Conservation (phyloP, 2,113 vertebrate genomes). For the Varanus komodoensis region DNA sequence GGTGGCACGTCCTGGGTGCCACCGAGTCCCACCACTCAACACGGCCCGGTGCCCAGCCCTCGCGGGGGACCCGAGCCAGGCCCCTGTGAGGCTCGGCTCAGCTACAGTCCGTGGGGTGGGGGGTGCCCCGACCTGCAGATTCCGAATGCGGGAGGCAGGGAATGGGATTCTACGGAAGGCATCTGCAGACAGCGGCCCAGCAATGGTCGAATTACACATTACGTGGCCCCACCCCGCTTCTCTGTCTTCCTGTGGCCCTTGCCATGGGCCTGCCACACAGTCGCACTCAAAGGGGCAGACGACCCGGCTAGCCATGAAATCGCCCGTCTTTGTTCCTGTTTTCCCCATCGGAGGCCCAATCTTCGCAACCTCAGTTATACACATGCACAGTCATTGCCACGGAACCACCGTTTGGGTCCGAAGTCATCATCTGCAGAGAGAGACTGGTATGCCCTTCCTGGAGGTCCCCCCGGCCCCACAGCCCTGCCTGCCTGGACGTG, state of each 20-base stretch:
- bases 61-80: too few species aligned
- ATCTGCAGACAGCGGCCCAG: background rate
- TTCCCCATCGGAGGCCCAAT: background rate
- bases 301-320: background rate
- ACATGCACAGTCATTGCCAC: background rate
- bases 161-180: background rate
- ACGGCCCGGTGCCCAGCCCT: too few species aligned
- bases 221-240: background rate
- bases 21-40: too few species aligned
- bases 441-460: background rate
- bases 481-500: background rate
- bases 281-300: background rate
- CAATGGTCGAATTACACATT: background rate
- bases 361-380: background rate
- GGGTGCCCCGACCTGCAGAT: background rate
- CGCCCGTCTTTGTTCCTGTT: too few species aligned
- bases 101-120: background rate
- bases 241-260: fast-evolving
- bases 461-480: background rate
- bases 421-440: background rate
- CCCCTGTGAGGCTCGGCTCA: background rate
- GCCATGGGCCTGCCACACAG: background rate
- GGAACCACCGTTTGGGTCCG: background rate
- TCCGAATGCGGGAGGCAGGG: background rate
- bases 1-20: background rate